phyloP scores from a whole-genome alignment of 2,113 vertebrate species.

The Melanocharis versteri region DNA sequence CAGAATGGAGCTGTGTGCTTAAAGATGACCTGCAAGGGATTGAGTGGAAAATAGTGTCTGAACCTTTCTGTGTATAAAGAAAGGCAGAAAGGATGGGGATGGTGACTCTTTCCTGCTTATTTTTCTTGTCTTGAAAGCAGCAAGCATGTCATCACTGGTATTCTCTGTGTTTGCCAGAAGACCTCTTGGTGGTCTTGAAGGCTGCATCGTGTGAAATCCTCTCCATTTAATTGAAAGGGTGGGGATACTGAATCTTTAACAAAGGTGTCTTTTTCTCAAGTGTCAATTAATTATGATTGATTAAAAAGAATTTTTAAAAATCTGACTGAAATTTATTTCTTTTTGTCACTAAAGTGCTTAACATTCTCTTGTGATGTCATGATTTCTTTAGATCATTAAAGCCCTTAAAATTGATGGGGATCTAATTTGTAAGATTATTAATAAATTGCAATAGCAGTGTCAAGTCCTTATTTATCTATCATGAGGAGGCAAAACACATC shows the following conservation, averaged over 20 bases:
- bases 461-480: background rate
- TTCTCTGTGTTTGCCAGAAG: slow-evolving; percentile 29
- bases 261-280: background rate
- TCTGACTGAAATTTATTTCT: background rate
- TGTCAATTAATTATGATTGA: slow-evolving; percentile 5
- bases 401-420: background rate
- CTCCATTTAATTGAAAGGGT: background rate
- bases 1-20: background rate
- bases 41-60: background rate
- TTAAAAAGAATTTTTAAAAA: background rate
- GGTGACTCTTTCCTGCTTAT: slow-evolving; percentile 37
- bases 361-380: background rate
- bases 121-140: slow-evolving; percentile 55
- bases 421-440: background rate
- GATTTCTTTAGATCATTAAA: background rate
- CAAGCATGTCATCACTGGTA: slow-evolving; percentile 37
- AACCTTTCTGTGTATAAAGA: background rate
- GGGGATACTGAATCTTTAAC: background rate
- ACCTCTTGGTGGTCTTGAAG: slow-evolving; percentile 46
- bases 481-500: background rate
- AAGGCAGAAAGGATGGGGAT: background rate
- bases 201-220: background rate
- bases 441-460: background rate
- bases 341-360: background rate
- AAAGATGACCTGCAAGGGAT: background rate